Conservation (phyloP, 35 echinoderm and acorn worm genomes). For the Apostichopus japonicus region DNA sequence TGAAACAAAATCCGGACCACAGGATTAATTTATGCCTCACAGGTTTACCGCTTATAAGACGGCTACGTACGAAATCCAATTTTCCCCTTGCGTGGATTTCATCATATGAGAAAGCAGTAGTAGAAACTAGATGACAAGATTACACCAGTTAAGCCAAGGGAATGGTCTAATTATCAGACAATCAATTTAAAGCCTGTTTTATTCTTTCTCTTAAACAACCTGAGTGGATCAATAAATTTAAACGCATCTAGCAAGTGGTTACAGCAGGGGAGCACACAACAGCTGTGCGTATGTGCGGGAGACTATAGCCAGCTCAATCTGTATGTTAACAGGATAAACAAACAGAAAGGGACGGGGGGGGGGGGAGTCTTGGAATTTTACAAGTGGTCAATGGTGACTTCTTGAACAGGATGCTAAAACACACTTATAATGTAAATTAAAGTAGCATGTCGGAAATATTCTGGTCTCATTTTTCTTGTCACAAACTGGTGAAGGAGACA, state of each 20-base stretch:
- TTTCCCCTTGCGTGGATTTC: conserved; percentile 10
- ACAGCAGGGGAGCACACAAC: not conserved
- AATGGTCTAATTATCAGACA: conserved; percentile 51
- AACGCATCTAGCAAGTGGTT: conserved; percentile 36
- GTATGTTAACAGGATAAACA: not conserved
- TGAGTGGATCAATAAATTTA: conserved; percentile 42
- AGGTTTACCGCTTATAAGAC: conserved; percentile 10
- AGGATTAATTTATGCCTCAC: conserved; percentile 52
- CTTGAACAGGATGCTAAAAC: not conserved
- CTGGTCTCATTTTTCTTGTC: not conserved
- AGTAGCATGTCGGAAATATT: not conserved
- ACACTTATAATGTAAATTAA: not conserved
- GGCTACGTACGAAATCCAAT: conserved; percentile 10
- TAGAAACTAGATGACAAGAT: conserved; percentile 16
- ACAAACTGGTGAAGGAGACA: too few relatives aligned
- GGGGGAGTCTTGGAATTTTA: not conserved
- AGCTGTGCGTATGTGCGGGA: not conserved
- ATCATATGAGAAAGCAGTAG: not conserved
- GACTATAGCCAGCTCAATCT: not conserved
- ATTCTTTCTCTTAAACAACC: conserved; percentile 29
- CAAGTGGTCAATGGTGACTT: not conserved
- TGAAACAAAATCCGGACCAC: not conserved
- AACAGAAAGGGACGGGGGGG: not conserved
- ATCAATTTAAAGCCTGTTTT: conserved; percentile 43
- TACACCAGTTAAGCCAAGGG: conserved; percentile 25